Base-by-base conservation (phyloP, 1,140 invertebrate genomes). In the Helicoverpa zea region DNA sequence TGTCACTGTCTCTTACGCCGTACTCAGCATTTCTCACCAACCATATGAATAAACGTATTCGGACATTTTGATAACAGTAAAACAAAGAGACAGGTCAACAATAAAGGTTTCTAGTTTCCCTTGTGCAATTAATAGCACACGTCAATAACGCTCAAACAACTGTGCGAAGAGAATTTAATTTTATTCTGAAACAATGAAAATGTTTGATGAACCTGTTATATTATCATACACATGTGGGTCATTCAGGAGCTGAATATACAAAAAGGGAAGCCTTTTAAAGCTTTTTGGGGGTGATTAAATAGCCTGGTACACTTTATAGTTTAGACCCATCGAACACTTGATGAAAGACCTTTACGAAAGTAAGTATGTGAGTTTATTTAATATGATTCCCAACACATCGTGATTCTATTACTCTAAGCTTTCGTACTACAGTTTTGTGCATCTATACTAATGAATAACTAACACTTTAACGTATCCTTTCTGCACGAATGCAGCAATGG, bases 11-110 rank as follows among this genome's bases (percentile, higher is more conserved):
- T 43, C 2, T 5, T 52, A 12, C 18, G 35, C 56, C 70, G 30
- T 79, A 72, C 68, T 77, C 16, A 23, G 61, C 66, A 66, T 81
- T 76, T 75, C 49, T 83, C 64, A 78, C 75, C n/a, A 68, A 35
- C 76, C 73, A 61, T 47, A 68, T 68, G 43, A 75, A 43, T 75
- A 75, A 43, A 75, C 30, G 16, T n/a, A 11, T 18, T 10, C 5
- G 0, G 54, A 13, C 47, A 61, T 13, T 51, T 73, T 54, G 18
- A 30, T 3, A 61, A 75, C 35, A 75, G 5, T 18, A 12, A 10
- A 61, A 61, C 16, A 52, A 14, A 52, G 49, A 30, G 13, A 52
- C 47, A 66, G 66, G 18, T 54, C 18, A 23, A 52, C 68, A 14
- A n/a, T 29, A 72, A 72, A 72, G 49, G 68, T 54, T 51, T 72